Evolutionary conservation across 2,113 vertebrate genomes (phyloP).

Genomic region (Equus quagga): DNA sequence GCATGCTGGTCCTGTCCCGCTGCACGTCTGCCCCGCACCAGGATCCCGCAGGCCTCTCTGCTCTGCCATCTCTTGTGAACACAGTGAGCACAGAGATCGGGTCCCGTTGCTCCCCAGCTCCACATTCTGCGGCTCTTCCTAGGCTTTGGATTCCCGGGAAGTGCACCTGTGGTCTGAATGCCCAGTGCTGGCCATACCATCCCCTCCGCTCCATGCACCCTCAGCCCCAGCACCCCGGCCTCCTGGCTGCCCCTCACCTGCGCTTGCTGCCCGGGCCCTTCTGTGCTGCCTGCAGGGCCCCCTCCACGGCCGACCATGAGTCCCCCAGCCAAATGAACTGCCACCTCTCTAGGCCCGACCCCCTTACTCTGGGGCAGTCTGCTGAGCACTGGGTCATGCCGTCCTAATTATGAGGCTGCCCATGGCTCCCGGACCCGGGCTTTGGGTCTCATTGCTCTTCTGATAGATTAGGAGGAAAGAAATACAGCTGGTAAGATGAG

Average conservation of each 20-base stretch:
- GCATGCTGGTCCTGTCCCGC: not conserved
- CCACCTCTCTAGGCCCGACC: not conserved
- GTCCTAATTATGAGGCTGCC: too few relatives aligned
- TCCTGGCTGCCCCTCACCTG: not conserved
- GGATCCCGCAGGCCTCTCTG: not conserved
- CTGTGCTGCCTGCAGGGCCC: not conserved
- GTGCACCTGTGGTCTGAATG: not conserved
- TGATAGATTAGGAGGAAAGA: not conserved
- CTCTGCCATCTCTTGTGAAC: not conserved
- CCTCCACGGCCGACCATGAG: not conserved
- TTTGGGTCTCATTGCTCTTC: too few relatives aligned
- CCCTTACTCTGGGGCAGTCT: not conserved
- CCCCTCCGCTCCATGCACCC: not conserved
- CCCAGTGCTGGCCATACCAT: too few relatives aligned
- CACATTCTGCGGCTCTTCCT: not conserved
- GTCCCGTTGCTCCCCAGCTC: too few relatives aligned
- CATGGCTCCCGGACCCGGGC: too few relatives aligned
- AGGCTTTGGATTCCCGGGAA: not conserved
- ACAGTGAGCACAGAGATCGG: not conserved
- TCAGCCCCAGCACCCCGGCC: too few relatives aligned
- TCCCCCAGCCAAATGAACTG: too few relatives aligned
- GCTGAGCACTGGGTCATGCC: not conserved
- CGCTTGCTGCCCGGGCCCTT: not conserved
- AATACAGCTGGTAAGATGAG: not conserved
- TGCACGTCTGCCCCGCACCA: too few relatives aligned